phyloP scores from a whole-genome alignment of 1,140 invertebrate genomes.

The Achroia grisella region DNA sequence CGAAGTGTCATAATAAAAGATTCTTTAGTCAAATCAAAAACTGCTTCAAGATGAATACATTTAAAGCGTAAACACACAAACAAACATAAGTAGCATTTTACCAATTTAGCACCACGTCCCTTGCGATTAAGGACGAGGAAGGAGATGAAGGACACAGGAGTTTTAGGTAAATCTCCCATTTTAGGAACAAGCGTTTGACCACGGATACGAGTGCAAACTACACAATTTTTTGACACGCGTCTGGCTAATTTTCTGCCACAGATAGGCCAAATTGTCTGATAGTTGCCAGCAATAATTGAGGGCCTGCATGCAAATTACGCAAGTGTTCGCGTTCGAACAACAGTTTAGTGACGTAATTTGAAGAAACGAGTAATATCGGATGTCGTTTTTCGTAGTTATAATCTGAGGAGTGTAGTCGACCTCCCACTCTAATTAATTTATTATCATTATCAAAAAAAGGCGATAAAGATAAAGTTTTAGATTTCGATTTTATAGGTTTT shows the following conservation, averaged over 20 bases:
- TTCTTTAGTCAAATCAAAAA: neutral
- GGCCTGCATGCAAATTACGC: conserved; percentile 3
- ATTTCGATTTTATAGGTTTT: neutral
- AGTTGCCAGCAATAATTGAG: conserved; percentile 3
- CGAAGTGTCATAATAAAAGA: conserved; percentile 1
- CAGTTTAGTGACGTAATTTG: conserved; percentile 1
- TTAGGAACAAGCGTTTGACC: conserved; percentile 5
- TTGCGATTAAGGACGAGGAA: neutral
- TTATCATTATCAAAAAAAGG: conserved; percentile 7
- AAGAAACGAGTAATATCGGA: conserved; percentile 5
- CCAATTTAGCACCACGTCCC: neutral
- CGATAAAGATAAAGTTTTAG: conserved; percentile 9
- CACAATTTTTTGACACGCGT: neutral
- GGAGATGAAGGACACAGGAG: conserved; percentile 3
- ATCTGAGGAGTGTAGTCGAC: neutral
- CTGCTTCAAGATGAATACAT: neutral
- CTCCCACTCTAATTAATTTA: conserved; percentile 1
- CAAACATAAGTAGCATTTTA: conserved; percentile 1
- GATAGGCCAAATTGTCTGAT: conserved; percentile 9
- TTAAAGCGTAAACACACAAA: conserved; percentile 2
- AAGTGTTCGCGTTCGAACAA: conserved; percentile 1
- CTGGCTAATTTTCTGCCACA: conserved; percentile 9
- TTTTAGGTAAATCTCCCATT: conserved; percentile 11
- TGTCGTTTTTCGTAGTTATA: conserved; percentile 8
- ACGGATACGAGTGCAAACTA: conserved; percentile 4